phyloP scores from a whole-genome alignment of 2,888 invertebrate species.

The Ectemnius cavifrons region DNA sequence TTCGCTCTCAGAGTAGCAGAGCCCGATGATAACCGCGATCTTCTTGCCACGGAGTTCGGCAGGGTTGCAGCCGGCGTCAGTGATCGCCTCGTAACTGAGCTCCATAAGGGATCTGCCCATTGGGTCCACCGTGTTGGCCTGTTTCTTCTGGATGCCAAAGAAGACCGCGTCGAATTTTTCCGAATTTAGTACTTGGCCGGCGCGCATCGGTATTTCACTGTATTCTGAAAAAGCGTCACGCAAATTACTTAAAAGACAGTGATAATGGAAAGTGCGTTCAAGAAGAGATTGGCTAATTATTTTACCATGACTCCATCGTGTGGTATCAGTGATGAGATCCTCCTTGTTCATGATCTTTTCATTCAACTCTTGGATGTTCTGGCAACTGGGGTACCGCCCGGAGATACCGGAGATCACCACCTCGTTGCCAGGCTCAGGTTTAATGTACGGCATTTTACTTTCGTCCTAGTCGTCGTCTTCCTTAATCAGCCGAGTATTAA shows the following conservation, averaged over 20 bases:
- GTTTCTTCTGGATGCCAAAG: constrained; percentile 80
- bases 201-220: constrained; percentile 85
- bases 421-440: too few species aligned
- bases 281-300: too few species aligned
- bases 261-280: too few species aligned
- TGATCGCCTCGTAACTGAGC: constrained; percentile 81
- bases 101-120: constrained; percentile 82
- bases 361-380: background rate
- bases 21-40: constrained; percentile 87
- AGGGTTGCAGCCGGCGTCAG: constrained; percentile 82
- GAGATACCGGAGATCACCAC: too few species aligned
- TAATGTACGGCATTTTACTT: too few species aligned
- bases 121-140: constrained; percentile 81
- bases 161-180: constrained; percentile 83
- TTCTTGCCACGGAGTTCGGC: constrained; percentile 82
- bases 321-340: too few species aligned
- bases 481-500: too few species aligned
- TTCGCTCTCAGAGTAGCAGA: constrained; percentile 84
- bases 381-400: too few species aligned
- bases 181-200: constrained; percentile 85
- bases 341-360: background rate
- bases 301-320: too few species aligned
- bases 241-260: too few species aligned
- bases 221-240: too few species aligned
- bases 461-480: too few species aligned